Conservation (phyloP, 1,140 invertebrate species). For the Capitella teleta region DNA sequence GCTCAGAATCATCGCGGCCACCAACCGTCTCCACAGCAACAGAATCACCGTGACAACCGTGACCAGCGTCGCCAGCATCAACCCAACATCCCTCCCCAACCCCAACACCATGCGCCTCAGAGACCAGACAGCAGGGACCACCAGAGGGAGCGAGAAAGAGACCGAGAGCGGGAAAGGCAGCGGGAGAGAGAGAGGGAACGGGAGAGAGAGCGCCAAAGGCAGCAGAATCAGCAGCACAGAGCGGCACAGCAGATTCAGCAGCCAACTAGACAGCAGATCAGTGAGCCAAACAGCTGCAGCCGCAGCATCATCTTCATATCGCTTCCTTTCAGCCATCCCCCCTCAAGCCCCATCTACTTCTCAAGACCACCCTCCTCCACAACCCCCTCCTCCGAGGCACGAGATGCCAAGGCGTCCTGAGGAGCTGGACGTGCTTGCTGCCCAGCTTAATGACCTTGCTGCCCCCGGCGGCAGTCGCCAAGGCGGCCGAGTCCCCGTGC, state of each 20-base stretch:
- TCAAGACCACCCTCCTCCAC: not conserved
- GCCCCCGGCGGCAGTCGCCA: conserved; percentile 38
- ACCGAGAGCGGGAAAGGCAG: too few species aligned
- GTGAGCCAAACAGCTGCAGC: too few species aligned
- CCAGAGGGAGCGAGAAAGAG: too few species aligned
- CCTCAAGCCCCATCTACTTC: not conserved
- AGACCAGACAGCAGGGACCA: too few species aligned
- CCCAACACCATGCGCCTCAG: too few species aligned
- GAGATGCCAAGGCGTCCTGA: conserved; percentile 34
- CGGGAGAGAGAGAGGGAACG: too few species aligned
- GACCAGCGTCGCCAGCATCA: conserved; percentile 14
- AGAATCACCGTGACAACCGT: not conserved
- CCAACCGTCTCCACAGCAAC: not conserved
- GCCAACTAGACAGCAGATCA: too few species aligned
- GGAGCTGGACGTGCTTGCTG: conserved; percentile 85
- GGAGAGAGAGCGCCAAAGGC: too few species aligned
- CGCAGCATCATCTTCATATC: conserved; percentile 3
- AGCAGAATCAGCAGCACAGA: too few species aligned
- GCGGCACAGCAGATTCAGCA: too few species aligned
- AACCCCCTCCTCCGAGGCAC: not conserved
- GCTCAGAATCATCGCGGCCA: conserved; percentile 12
- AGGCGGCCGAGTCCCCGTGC: too few species aligned
- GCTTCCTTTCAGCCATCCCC: not conserved
- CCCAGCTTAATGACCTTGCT: conserved; percentile 82
- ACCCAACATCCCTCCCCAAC: not conserved